A percentile compares a stretch with the other conserved stretches of the same genome.
Evolutionary conservation across 2,888 invertebrate genomes (phyloP).

Genomic region (Anodontia alba): DNA sequence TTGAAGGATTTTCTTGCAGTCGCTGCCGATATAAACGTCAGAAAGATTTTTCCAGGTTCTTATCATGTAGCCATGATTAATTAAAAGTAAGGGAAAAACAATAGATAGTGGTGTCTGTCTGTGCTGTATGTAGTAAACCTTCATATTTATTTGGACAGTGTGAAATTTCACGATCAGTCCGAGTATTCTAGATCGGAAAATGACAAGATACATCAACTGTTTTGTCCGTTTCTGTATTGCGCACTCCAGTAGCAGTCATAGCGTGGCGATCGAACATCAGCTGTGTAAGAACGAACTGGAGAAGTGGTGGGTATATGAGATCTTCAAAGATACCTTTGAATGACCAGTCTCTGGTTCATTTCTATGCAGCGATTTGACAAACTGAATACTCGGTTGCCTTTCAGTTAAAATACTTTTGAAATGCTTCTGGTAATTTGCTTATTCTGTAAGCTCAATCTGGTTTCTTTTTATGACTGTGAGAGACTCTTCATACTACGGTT

Average conservation of each 20-base stretch:
- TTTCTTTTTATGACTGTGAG: too few relatives aligned
- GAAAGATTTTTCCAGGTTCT: constrained; percentile 20
- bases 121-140: constrained; percentile 20
- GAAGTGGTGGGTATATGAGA: constrained; percentile 22
- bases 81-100: constrained; percentile 14
- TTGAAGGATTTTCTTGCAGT: constrained; percentile 10
- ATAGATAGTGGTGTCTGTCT: constrained; percentile 30
- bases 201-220: constrained; percentile 40
- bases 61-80: constrained; percentile 20
- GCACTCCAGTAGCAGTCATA: constrained; percentile 15
- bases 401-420: constrained; percentile 4
- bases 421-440: neutral
- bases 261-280: constrained; percentile 25
- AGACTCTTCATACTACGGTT: too few relatives aligned
- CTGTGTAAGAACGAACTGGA: constrained; percentile 24
- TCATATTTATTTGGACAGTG: constrained; percentile 34
- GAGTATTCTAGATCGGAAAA: constrained; percentile 37
- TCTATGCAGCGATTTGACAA: constrained; percentile 11
- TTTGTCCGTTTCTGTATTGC: constrained; percentile 35
- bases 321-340: constrained; percentile 18
- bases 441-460: too few relatives aligned
- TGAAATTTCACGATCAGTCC: constrained; percentile 35
- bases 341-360: constrained; percentile 3
- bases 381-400: constrained; percentile 12
- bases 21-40: constrained; percentile 9